Evolutionary conservation across 2,888 invertebrate species (phyloP).

Genomic region (Cylindroiulus punctatus): DNA sequence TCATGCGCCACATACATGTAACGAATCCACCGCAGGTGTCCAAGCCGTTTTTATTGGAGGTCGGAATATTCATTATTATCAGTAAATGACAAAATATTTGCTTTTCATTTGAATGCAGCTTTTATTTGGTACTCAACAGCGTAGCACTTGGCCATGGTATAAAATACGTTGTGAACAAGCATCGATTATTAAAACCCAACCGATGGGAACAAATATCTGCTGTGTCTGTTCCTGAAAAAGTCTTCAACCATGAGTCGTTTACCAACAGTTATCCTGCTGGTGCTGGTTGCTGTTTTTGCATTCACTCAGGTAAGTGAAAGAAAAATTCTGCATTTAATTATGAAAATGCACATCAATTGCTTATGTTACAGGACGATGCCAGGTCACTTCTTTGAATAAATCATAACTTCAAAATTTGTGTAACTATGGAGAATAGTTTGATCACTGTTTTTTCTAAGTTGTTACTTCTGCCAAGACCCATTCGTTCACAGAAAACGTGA

Average conservation of each 20-base stretch:
- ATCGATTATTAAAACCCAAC: background rate
- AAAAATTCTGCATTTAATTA: too few species aligned
- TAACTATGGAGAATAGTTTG: too few species aligned
- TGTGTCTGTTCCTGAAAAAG: too few species aligned
- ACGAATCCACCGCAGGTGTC: background rate
- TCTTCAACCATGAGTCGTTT: background rate
- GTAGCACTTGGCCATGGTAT: background rate
- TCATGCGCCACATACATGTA: background rate
- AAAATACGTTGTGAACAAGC: background rate
- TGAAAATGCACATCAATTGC: too few species aligned
- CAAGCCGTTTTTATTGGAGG: background rate
- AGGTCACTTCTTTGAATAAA: too few species aligned
- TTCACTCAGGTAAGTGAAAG: background rate
- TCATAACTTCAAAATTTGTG: too few species aligned
- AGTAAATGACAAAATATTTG: conserved; percentile 5
- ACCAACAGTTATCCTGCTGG: background rate
- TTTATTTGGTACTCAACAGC: background rate
- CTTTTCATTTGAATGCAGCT: background rate
- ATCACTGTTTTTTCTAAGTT: too few species aligned
- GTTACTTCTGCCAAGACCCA: too few species aligned
- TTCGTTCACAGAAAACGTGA: too few species aligned
- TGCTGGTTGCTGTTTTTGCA: background rate
- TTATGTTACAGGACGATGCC: too few species aligned
- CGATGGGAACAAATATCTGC: background rate
- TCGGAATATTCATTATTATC: background rate